phyloP scores from a whole-genome alignment of 2,113 vertebrate species.

The Hyaena hyaena region DNA sequence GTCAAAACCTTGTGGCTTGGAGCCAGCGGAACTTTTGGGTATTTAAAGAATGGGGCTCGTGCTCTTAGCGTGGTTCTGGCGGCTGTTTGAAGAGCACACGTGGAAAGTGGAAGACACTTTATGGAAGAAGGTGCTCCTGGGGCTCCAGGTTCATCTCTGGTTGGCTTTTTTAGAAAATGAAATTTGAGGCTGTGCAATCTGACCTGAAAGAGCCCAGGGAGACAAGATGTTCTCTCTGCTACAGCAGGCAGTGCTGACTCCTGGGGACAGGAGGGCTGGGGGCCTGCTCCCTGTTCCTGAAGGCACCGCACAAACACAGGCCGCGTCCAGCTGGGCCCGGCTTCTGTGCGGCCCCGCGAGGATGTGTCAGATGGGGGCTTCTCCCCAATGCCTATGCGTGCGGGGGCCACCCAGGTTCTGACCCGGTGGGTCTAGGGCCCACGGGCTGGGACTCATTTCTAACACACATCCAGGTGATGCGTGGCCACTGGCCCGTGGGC shows the following conservation, averaged over 20 bases:
- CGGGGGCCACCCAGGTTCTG: accelerated
- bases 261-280: not conserved
- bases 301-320: not conserved
- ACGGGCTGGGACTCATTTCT: not conserved
- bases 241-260: not conserved
- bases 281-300: not conserved
- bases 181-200: not conserved
- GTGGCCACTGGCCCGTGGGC: not conserved
- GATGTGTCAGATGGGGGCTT: not conserved
- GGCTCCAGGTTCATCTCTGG: not conserved
- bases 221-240: not conserved
- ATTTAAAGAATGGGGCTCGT: not conserved
- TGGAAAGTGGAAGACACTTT: not conserved
- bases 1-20: not conserved
- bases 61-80: not conserved
- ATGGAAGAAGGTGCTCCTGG: not conserved
- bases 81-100: not conserved
- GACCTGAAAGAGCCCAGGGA: not conserved
- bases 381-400: not conserved
- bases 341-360: not conserved
- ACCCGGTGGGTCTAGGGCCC: not conserved
- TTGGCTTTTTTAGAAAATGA: not conserved
- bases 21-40: not conserved
- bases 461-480: accelerated
- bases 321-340: not conserved